A percentile compares a stretch with the other conserved stretches of the same genome.
These are phyloP conservation scores for Lamellibrachia satsuma DNA, from an alignment of 2,888 invertebrate species.

Conservation along the genomic window DNA sequence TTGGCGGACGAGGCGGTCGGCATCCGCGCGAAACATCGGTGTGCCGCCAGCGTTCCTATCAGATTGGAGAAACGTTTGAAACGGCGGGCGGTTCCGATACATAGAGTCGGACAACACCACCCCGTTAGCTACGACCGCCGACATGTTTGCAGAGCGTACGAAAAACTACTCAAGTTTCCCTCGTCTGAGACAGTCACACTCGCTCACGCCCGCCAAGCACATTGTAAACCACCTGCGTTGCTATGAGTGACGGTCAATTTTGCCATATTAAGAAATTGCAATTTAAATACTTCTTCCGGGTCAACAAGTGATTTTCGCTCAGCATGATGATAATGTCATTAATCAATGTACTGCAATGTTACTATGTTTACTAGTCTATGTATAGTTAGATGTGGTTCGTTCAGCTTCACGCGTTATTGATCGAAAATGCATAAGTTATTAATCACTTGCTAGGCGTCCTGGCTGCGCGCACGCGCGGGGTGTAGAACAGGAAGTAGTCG, in stretches of 20 bases:
- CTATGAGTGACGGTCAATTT: background rate
- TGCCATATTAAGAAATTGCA: background rate
- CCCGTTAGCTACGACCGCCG: background rate
- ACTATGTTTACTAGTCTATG: background rate
- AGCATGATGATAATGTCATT: background rate
- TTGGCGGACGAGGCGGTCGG: slow-evolving; percentile 52
- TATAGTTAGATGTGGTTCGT: background rate
- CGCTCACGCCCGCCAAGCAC: slow-evolving; percentile 17
- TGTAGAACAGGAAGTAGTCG: background rate
- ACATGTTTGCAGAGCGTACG: slow-evolving; percentile 6
- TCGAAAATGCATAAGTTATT: slow-evolving; percentile 12
- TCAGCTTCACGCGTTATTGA: slow-evolving; percentile 17
- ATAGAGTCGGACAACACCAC: slow-evolving; percentile 52
- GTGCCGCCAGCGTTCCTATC: slow-evolving; percentile 56
- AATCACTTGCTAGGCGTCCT: background rate
- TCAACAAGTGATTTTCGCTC: background rate
- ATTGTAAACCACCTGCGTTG: slow-evolving; percentile 7
- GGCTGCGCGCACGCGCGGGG: background rate
- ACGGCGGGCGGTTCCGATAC: slow-evolving; percentile 53
- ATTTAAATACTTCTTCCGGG: background rate
- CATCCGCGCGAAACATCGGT: slow-evolving; percentile 54
- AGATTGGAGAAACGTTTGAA: slow-evolving; percentile 49
- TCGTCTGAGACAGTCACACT: background rate
- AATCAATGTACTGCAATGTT: background rate
- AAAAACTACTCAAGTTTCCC: background rate